phyloP scores from a whole-genome alignment of 2,888 invertebrate genomes.

The Sesia apiformis region DNA sequence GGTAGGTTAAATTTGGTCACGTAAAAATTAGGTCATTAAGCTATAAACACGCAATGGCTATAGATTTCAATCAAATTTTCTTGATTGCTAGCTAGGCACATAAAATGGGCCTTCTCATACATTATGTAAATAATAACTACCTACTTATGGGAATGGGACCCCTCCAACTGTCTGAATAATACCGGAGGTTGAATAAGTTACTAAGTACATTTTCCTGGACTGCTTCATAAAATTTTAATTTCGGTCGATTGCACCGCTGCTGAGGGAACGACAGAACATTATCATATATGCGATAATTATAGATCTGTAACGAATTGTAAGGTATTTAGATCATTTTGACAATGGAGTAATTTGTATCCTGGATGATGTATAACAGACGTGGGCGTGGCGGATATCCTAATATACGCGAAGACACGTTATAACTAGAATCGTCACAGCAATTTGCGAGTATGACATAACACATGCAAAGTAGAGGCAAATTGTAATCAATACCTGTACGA shows the following conservation, averaged over 20 bases:
- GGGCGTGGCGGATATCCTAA: constrained; percentile 62
- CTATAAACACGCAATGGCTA: constrained; percentile 19
- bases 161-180: constrained; percentile 54
- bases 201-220: constrained; percentile 33
- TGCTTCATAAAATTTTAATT: constrained; percentile 49
- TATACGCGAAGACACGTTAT: constrained; percentile 54
- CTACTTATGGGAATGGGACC: constrained; percentile 23
- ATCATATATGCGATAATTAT: not conserved
- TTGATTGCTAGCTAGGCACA: constrained; percentile 5
- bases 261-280: not conserved
- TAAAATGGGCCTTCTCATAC: constrained; percentile 23
- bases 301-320: not conserved
- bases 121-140: constrained; percentile 32
- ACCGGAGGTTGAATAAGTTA: constrained; percentile 60
- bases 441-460: constrained; percentile 52
- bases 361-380: constrained; percentile 16
- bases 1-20: constrained; percentile 32
- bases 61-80: constrained; percentile 3
- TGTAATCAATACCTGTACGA: too few species aligned
- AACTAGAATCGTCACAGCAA: constrained; percentile 51
- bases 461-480: not conserved
- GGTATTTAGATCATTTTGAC: not conserved
- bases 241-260: constrained; percentile 25
- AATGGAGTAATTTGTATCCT: not conserved
- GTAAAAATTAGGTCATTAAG: constrained; percentile 34